These are phyloP conservation scores for Trichosurus vulpecula DNA, from an alignment of 2,797 vertebrate genomes.

Conservation along the genomic window DNA sequence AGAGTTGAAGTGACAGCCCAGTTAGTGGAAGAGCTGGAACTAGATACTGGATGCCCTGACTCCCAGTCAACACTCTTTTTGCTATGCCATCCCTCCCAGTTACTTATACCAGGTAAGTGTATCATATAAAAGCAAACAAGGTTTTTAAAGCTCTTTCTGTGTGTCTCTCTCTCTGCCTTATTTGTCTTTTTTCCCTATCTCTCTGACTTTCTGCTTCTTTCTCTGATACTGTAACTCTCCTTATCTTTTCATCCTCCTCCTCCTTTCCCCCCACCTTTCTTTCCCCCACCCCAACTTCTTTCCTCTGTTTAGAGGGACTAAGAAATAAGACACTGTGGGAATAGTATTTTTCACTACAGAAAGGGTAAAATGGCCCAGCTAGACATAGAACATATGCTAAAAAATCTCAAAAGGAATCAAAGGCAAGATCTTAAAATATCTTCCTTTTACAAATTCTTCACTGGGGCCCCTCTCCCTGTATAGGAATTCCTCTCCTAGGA, in stretches of 20 bases:
- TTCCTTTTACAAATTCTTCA: not conserved
- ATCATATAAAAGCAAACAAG: not conserved
- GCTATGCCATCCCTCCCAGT: not conserved
- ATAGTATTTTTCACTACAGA: not conserved
- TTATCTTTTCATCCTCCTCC: not conserved
- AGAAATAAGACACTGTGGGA: no score
- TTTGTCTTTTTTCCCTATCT: no score
- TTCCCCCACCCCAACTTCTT: no score
- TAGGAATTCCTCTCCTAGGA: slow-evolving; percentile 28
- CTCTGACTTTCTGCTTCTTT: not conserved
- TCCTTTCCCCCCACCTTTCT: no score
- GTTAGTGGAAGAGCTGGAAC: not conserved
- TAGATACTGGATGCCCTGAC: not conserved
- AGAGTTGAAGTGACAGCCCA: not conserved
- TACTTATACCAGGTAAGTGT: not conserved
- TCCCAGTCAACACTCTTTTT: not conserved
- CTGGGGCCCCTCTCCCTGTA: slow-evolving; percentile 20
- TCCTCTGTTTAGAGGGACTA: no score
- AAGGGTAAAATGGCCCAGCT: not conserved
- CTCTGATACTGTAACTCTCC: no score
- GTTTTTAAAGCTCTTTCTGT: not conserved
- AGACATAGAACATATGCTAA: not conserved
- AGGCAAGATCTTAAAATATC: slow-evolving; percentile 1
- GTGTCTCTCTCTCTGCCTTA: no score
- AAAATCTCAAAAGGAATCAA: not conserved